A percentile compares a stretch with the other conserved stretches of the same genome.
These are phyloP conservation scores for Dicyrtomina minuta DNA, from an alignment of 2,888 invertebrate genomes.

Conservation along the genomic window DNA sequence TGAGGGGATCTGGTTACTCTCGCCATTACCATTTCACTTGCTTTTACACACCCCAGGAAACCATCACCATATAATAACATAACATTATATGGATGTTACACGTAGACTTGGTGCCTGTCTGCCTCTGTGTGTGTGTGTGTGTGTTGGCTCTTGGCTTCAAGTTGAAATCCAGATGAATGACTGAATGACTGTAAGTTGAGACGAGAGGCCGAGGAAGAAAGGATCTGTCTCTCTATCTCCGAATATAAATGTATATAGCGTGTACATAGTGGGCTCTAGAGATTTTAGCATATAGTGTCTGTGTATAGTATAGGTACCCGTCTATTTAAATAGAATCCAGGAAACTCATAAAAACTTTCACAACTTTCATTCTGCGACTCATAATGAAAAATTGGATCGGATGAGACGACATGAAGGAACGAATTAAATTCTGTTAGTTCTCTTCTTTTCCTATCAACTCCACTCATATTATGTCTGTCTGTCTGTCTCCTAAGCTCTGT, in stretches of 20 bases:
- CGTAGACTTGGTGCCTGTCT: no score
- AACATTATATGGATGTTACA: no score
- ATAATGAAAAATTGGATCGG: constrained; percentile 42
- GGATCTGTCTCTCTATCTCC: no score
- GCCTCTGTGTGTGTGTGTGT: no score
- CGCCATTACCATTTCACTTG: no score
- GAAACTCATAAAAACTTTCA: constrained; percentile 33
- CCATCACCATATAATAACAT: no score
- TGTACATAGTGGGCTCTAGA: no score
- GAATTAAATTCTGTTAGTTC: constrained; percentile 24
- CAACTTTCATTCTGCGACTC: constrained; percentile 28
- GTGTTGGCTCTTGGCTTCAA: background rate
- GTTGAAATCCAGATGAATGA: background rate
- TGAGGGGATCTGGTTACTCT: no score
- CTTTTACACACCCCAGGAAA: no score
- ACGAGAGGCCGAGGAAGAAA: background rate
- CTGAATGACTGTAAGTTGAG: background rate
- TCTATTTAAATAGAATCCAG: no score
- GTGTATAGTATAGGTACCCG: no score
- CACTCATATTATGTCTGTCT: background rate
- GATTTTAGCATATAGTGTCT: background rate
- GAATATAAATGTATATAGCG: no score
- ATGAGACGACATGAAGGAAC: constrained; percentile 28
- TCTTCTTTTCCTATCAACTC: background rate
- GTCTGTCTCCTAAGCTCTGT: background rate